Conservation (phyloP, 2,888 invertebrate genomes). For the Temnothorax unifasciatus region DNA sequence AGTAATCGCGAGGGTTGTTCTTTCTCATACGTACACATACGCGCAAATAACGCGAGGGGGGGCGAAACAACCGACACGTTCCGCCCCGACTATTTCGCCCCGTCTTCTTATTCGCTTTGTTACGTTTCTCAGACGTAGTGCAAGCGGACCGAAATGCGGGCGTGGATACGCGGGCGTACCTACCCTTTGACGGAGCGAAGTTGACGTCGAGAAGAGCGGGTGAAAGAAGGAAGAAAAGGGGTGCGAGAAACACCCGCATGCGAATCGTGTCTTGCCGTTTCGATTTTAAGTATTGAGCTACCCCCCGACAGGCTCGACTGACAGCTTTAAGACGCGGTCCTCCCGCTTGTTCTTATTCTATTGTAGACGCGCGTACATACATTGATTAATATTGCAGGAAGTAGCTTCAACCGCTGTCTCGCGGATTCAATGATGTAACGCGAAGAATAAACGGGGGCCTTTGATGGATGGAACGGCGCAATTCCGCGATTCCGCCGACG, state of each 20-base stretch:
- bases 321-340: background rate
- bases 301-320: background rate
- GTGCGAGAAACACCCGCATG: background rate
- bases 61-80: slow-evolving; percentile 55
- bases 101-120: slow-evolving; percentile 39
- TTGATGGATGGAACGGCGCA: background rate
- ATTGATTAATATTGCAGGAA: background rate
- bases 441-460: slow-evolving; percentile 1
- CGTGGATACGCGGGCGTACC: slow-evolving; percentile 7
- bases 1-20: background rate
- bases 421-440: background rate
- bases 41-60: background rate
- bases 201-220: background rate
- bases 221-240: background rate
- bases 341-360: background rate
- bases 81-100: slow-evolving; percentile 38
- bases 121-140: background rate
- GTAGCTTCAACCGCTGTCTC: background rate
- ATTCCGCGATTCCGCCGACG: background rate
- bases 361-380: background rate
- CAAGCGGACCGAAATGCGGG: slow-evolving; percentile 36
- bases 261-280: background rate
- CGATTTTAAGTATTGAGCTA: slow-evolving; percentile 1
- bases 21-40: background rate
- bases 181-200: background rate